These are phyloP conservation scores for Varanus komodoensis DNA, from an alignment of 2,113 vertebrate species.

Conservation along the genomic window DNA sequence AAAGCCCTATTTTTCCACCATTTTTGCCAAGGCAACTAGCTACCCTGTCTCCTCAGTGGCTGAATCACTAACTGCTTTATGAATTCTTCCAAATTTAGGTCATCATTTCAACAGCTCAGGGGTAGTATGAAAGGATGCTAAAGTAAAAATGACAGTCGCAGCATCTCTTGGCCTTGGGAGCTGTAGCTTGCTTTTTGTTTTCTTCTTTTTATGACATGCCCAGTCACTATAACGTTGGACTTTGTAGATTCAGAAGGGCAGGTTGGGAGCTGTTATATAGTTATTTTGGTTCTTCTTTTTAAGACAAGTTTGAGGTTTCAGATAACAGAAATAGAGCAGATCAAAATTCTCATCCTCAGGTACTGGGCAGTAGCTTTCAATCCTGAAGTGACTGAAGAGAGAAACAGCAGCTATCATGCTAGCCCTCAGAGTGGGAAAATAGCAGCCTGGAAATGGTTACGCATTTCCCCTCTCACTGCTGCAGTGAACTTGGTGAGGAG, in stretches of 20 bases:
- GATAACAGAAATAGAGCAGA: no score
- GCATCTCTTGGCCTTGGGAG: background rate
- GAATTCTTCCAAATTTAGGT: conserved; percentile 4
- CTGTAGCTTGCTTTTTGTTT: background rate
- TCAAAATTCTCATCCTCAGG: background rate
- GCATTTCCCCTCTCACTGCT: background rate
- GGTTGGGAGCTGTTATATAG: background rate
- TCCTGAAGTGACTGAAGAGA: background rate
- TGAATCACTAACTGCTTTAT: background rate
- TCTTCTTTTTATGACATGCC: background rate
- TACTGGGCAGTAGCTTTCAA: background rate
- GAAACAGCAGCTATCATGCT: background rate
- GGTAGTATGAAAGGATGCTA: no score
- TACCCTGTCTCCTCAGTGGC: background rate
- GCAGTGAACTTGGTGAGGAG: background rate
- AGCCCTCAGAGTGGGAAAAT: background rate
- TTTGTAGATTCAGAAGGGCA: background rate
- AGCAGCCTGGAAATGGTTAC: background rate
- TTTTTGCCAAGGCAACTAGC: background rate
- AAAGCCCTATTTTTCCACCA: background rate
- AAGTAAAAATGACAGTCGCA: background rate
- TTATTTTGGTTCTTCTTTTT: background rate
- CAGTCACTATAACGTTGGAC: background rate
- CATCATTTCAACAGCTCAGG: background rate
- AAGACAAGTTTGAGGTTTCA: background rate